A percentile compares a stretch with the other conserved stretches of the same genome.
phyloP scores from a whole-genome alignment of 2,113 vertebrate genomes.

The human region DNA sequence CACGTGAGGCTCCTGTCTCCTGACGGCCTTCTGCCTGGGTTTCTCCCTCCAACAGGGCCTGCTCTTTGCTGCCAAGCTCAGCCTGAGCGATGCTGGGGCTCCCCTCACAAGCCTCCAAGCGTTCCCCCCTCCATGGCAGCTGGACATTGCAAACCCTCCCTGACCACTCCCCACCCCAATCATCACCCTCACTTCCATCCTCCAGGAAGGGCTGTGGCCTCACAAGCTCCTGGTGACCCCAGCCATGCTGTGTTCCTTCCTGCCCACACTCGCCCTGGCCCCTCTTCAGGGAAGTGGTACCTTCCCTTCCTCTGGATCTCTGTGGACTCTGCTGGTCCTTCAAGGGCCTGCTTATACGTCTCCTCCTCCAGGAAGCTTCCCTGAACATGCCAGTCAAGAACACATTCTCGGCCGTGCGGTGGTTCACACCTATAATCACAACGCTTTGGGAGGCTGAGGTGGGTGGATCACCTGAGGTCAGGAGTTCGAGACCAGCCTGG shows the following conservation, averaged over 20 bases:
- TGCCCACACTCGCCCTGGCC: background rate
- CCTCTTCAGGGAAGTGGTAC: background rate
- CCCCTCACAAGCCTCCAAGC: background rate
- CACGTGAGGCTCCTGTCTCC: too few relatives aligned
- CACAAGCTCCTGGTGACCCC: background rate
- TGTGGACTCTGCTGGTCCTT: background rate
- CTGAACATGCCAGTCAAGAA: background rate
- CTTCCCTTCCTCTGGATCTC: background rate
- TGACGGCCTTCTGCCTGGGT: background rate
- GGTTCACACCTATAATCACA: background rate
- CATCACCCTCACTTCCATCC: background rate
- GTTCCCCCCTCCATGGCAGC: background rate
- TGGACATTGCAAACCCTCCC: background rate
- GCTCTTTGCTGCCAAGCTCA: background rate
- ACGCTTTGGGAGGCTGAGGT: background rate
- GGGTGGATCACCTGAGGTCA: background rate
- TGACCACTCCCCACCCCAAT: background rate
- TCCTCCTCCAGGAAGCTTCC: background rate
- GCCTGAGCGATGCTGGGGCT: background rate
- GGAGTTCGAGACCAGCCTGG: background rate
- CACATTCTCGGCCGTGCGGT: background rate
- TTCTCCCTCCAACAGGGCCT: background rate
- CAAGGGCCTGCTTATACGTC: background rate
- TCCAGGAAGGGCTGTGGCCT: background rate
- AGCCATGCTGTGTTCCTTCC: background rate